Base-by-base conservation (phyloP, 2,113 vertebrate species). In the Anser brachyrhynchus region DNA sequence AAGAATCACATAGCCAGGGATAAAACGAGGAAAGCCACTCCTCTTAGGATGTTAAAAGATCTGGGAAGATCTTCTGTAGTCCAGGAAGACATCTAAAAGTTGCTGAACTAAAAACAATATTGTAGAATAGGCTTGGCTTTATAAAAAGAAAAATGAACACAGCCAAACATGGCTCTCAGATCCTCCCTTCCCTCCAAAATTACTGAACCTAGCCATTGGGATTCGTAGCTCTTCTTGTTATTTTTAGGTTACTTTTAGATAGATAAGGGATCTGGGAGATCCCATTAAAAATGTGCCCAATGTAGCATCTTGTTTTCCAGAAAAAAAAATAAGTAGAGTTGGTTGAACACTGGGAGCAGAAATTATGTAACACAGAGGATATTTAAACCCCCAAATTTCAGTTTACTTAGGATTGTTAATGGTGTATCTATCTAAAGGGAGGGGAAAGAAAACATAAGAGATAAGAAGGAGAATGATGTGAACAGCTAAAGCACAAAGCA, bases 401-500 rank as follows among this genome's bases (percentile, higher is more conserved):
- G 78, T 81, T 94, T 84, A 75, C 44, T 91, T 84, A 58, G 71
- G 61, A 31, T 28, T 66, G 49, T 57, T 93, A 88, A 55, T 46
- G 26, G 70, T 61, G 25, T 89, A 90, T 87, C 86, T 89, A 90
- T 87, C 86, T 89, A 55, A 94, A 95, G 78, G 85, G 87, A 95
- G 75, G 39, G 52, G 81, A 72, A 74, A 72, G 54, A 88, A 86
- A 90, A 66, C 64, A 37, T 66, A 52, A 58, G 75, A 90, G 94
- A 95, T 86, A 96, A 80, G 69, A 85, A 90, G 54, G 80, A 79
- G 79, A 91, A 76, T 88, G 73, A 95, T 96, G 70, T 76, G 88
- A 84, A 51, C 74, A 91, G 37, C 89, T 93, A 13, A 20, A 91
- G 92, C 74, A 83, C 64, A 94, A 84, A 88, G 46, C 92, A 95